Base-by-base conservation (phyloP, 2,888 invertebrate species). In the Thelaira solivaga region DNA sequence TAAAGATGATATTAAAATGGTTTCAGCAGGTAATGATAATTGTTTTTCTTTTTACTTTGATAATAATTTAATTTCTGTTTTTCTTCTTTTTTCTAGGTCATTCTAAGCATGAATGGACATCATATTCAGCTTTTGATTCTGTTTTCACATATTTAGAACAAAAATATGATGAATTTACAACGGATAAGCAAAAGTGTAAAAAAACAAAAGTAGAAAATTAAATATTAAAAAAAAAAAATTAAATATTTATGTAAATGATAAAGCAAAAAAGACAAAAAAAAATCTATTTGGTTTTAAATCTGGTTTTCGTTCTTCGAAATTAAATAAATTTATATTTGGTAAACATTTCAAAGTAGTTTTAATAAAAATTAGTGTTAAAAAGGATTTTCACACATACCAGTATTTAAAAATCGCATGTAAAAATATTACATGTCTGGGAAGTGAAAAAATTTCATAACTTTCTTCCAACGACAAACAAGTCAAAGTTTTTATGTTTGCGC, bases 101-200 rank as follows among this genome's bases (percentile, higher is more conserved):
- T 83, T 87, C 89, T 29, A 91, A 92, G 84, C 94, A 94, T 86
- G 94, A 94, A 85, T 92, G 93, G 93, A 93, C 93, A 13, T 93
- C 93, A 2, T 91, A 90, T 84, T 88, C 91, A 29, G 92, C 92
- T 81, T 92, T 93, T 81, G 90, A 92, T 18, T 93, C 93, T 0
- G 91, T 94, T 20, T 94, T 94, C 83, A 90, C 91, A 81, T 94
- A 90, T 83, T 88, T 94, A 62, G 91, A 92, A 41, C 79, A 82
- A 24, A 85, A 85, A 75, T 84, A 87, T 69, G 72, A 80, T 13
- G 77, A 83, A 4, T 83, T 83, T 71, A 16, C 53, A 6, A 34
- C 34, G 1, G 67, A 55, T 0, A 16, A 64, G 51, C 80, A 76
- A 16, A 41, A 43, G 29, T 26, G 18, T 34, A 80, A 81, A 47